Evolutionary conservation across 2,888 invertebrate species (phyloP), one percentile per base, ranked within the genome.

Genomic region (Hermodice carunculata): DNA sequence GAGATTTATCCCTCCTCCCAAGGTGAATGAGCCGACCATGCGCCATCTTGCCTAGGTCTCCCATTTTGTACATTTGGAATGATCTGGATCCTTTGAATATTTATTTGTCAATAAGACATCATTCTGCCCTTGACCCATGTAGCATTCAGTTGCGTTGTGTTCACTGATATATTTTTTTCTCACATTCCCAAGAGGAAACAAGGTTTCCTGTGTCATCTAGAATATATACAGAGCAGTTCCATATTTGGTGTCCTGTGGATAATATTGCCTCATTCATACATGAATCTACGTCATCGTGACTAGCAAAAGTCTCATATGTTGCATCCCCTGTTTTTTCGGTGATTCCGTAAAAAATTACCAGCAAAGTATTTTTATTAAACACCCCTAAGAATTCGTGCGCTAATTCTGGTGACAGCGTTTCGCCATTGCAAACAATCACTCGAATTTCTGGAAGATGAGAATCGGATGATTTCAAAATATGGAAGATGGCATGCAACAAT

Each of bases 301-400:
- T 89, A 64, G 89, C 89, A 75, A 94, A 88, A 0, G 91, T 88
- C 75, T 92, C 91, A 78, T 90, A 94, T 0, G 94, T 94, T 1
- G 95, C 94, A 81, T 95, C 95, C 0, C 94, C 95, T 92, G 95
- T 94, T 0, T 94, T 91, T 84, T 96, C 96, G 0, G 95, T 95
- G 72, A 94, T 94, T 0, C 96, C 96, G 78, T 95, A 95, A 81
- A 95, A 94, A 82, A 95, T 96, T 58, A 93, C 94, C 43, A 96
- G 86, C 19, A 89, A 88, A 68, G 92, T 91, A 1, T 87, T 86
- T 24, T 64, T 53, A 14, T 56, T 67, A 71, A 94, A 94, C 19
- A 48, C 42, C 6, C 19, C 14, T 17, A 49, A 61, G 49, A 57
- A 28, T 14, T 29, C 5, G 1, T 28, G 2, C 3, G 62, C 66